Base-by-base conservation (phyloP, 1,140 invertebrate species). In the Drosophila ambigua region DNA sequence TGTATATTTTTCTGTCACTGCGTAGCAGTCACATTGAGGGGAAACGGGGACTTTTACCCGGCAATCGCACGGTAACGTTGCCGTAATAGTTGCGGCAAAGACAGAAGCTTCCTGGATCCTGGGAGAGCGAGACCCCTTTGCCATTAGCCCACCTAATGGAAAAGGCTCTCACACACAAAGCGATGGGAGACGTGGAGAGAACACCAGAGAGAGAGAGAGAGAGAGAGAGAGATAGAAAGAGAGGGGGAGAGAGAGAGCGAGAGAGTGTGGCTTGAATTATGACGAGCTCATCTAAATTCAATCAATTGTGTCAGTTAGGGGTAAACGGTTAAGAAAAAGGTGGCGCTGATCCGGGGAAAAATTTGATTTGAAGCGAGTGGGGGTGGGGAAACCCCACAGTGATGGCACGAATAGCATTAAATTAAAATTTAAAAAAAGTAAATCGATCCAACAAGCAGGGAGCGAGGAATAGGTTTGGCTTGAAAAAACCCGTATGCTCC, bases 241-340 rank as follows among this genome's bases (percentile, higher is more conserved):
- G n/a, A n/a, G n/a, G n/a, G n/a, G n/a, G 5, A 28, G 28, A 55
- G 67, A 16, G 16, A 5, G 55, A 4, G 26, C 4, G 5, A 49
- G 65, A 51, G 66, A 59, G 16, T 59, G 62, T 55, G 78, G 66
- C 61, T 59, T 71, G 78, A 63, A 80, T 80, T 78, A 78, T 80
- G 72, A 75, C 78, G 78, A 80, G 75, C 78, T 80, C 75, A 80
- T 80, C 78, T 78, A 80, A 80, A 78, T 80, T 80, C 78, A 80
- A 78, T 80, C 78, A 80, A 79, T 79, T 79, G 75, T 78, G 75
- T 72, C 78, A 69, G 75, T 63, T 58, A 63, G 59, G 48, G 67
- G 60, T 23, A 24, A 55, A 78, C 53, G 61, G 64, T 74, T 64
- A 71, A 71, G 54, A 71, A 60, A 59, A 59, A 20, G 46, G 54